Evolutionary conservation across 2,888 invertebrate genomes (phyloP).

Genomic region (Aradus depressus): DNA sequence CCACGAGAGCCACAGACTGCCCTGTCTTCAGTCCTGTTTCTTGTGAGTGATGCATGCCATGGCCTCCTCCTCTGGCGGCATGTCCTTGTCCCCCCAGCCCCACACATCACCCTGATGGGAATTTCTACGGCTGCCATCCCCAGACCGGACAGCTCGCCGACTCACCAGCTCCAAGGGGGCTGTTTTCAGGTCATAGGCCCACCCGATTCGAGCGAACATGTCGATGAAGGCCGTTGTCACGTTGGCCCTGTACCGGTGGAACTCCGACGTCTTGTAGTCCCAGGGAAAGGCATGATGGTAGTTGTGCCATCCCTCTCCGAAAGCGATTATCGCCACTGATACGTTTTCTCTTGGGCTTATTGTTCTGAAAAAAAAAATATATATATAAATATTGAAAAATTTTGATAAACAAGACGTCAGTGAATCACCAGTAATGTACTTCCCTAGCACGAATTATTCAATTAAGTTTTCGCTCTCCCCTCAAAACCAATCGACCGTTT

Average conservation of each 20-base stretch:
- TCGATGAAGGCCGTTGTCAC: slow-evolving; percentile 38
- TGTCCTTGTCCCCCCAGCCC: slow-evolving; percentile 76
- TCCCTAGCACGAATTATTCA: too few species aligned
- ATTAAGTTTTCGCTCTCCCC: too few species aligned
- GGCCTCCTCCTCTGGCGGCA: slow-evolving; percentile 59
- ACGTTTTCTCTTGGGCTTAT: slow-evolving; percentile 57
- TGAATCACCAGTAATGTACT: too few species aligned
- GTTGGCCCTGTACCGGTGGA: slow-evolving; percentile 49
- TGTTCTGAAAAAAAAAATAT: slow-evolving; percentile 38
- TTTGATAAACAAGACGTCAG: too few species aligned
- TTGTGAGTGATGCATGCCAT: too few species aligned
- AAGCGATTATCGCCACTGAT: slow-evolving; percentile 52
- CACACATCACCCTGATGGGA: slow-evolving; percentile 40
- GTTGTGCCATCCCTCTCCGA: slow-evolving; percentile 79
- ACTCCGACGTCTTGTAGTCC: slow-evolving; percentile 65
- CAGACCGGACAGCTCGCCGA: slow-evolving; percentile 58
- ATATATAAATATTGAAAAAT: too few species aligned
- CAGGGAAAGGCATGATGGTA: slow-evolving; percentile 82
- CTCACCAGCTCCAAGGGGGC: slow-evolving; percentile 52
- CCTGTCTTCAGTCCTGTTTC: too few species aligned
- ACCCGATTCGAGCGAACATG: slow-evolving; percentile 55
- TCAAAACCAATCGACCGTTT: too few species aligned
- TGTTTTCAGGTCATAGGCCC: slow-evolving; percentile 73
- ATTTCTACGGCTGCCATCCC: slow-evolving; percentile 47
- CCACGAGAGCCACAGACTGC: too few species aligned